Evolutionary conservation across 1,140 invertebrate species (phyloP).

Genomic region (Bombus superbus): DNA sequence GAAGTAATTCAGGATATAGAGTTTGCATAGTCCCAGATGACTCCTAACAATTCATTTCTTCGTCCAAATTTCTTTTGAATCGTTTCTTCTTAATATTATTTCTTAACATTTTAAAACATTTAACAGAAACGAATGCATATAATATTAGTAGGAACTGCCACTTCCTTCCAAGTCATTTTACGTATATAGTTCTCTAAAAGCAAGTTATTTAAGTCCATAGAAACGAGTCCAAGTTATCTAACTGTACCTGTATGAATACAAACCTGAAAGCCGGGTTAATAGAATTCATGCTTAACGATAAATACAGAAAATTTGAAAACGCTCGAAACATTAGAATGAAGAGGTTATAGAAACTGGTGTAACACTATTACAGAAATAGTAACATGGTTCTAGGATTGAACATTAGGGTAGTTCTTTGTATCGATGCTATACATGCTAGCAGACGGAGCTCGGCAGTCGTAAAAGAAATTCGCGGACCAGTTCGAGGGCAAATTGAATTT

Average conservation of each 20-base stretch:
- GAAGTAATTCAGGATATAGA: not conserved
- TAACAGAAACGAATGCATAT: too few relatives aligned
- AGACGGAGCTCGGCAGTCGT: not conserved
- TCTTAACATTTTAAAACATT: too few relatives aligned
- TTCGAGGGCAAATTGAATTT: constrained; percentile 24
- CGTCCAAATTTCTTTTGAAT: not conserved
- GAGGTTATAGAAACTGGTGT: too few relatives aligned
- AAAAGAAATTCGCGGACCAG: constrained; percentile 6
- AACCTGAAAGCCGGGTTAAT: not conserved
- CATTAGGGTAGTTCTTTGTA: not conserved
- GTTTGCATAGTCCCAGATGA: not conserved
- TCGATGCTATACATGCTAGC: too few relatives aligned
- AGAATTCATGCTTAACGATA: not conserved
- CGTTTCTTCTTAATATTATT: not conserved
- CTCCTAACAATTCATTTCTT: not conserved
- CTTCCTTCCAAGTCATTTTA: too few relatives aligned
- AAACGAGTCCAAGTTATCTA: not conserved
- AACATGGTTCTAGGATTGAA: not conserved
- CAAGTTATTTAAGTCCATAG: not conserved
- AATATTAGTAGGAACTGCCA: too few relatives aligned
- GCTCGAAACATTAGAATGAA: too few relatives aligned
- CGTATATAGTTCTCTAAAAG: not conserved
- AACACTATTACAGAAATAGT: not conserved
- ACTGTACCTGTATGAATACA: not conserved
- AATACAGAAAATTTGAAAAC: not conserved